Base-by-base conservation (phyloP, 1,140 invertebrate genomes). In the Eupristina koningsbergeri region DNA sequence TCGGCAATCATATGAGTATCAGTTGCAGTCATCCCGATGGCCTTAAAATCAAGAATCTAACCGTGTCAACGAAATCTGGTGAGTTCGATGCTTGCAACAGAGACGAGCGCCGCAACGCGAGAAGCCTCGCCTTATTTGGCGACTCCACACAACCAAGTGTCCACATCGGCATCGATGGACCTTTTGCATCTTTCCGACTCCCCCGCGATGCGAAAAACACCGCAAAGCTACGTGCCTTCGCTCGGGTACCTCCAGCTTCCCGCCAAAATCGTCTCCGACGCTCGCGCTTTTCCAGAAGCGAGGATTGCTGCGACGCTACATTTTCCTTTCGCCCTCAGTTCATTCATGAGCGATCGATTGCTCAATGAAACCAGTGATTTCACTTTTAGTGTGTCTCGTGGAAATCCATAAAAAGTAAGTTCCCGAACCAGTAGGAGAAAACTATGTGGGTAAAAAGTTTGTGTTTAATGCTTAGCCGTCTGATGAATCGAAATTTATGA, bases 11-110 rank as follows among this genome's bases (percentile, higher is more conserved):
- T 26, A 26, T 3, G 22, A 6, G 5, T 58, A 26, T 26, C 19
- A 26, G 13, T 7, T 2, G 47, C 29, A 8, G 5, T 26, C 22
- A 5, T 9, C 67, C 11, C 67, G 36, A 36, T 22, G 39, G 0
- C 22, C 2, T 5, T 26, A 26, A 19, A 13, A 3, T 13, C 26
- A 22, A 26, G 53, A 58, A 26, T 58, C 19, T 58, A 58, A 26
- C 26, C 53, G 26, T 9, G 53, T 3, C 3, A 13, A 58, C 19
- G 53, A 58, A 26, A 26, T 19, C 34, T 74, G 78, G 84, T 64
- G 84, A 85, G 75, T 78, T 82, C 75, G 74, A 82, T 45, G 84
- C 84, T 85, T 85, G 84, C 84, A 85, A 82, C 84, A 85, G 84
- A 22, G 73, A 39, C 69, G 45, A 47, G 47, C 53, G 67, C 34